phyloP scores from a whole-genome alignment of 2,113 vertebrate genomes.

The Protobothrops mucrosquamatus region DNA sequence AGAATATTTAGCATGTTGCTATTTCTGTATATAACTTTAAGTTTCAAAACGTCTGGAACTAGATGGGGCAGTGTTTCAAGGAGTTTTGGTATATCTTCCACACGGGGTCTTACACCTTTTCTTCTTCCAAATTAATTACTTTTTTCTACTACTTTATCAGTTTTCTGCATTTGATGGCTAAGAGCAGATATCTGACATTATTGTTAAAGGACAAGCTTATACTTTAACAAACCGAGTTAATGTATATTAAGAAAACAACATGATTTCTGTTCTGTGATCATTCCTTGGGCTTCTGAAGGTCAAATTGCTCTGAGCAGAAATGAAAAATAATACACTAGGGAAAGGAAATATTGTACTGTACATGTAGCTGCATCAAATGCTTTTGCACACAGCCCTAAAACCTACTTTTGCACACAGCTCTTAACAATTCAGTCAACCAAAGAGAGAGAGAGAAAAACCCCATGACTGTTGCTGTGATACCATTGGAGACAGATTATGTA shows the following conservation, averaged over 20 bases:
- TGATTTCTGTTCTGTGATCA: slow-evolving; percentile 20
- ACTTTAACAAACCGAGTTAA: slow-evolving; percentile 26
- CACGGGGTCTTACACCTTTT: neutral
- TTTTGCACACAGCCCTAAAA: neutral
- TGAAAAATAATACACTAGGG: neutral
- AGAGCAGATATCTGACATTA: neutral
- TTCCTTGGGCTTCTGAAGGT: neutral
- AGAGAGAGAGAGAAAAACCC: neutral
- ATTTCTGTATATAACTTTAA: neutral
- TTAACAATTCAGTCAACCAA: neutral
- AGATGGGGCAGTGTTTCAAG: neutral
- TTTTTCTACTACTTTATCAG: neutral
- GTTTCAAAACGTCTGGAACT: neutral
- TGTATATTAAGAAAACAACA: neutral
- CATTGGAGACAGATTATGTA: neutral
- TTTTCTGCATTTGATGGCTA: neutral
- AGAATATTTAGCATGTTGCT: neutral
- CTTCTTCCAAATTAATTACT: neutral
- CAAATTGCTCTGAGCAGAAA: neutral
- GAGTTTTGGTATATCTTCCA: neutral
- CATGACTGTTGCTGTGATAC: slow-evolving; percentile 11
- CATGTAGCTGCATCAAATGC: slow-evolving; percentile 4
- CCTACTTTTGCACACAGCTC: neutral
- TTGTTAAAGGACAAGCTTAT: slow-evolving; percentile 7
- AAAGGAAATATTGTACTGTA: accelerated